Base-by-base conservation (phyloP, 2,888 invertebrate genomes). In the Heliothis peltigera region DNA sequence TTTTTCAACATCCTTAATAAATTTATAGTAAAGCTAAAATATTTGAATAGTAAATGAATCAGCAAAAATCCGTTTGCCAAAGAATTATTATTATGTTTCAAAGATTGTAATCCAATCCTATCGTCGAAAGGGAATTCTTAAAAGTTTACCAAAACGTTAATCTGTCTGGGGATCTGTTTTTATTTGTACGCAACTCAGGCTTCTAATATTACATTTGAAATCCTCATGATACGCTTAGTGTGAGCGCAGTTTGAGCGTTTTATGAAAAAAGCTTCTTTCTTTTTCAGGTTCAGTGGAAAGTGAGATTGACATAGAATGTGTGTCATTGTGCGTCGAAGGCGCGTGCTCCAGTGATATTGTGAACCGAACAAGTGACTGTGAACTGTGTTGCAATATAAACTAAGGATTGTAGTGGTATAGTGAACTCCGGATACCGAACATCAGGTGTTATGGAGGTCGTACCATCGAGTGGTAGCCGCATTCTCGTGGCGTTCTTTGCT, bases 401-500 rank as follows among this genome's bases (percentile, higher is more conserved):
- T 72, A 60, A 62, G 76, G 74, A 52, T 59, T 64, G 57, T 48
- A 61, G 77, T 77, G 64, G 18, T 60, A 67, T 67, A 51, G 60
- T 75, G 84, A 77, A 81, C 71, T 70, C 81, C 81, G 77, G 84
- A 77, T 76, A 81, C 75, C 83, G 84, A 75, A 84, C 85, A 87
- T 83, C 87, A 84, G 77, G 88, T 87, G 91, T 87, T 73, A 93
- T 94, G 94, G 92, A 91, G 93, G 85, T 91, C 83, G 83, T 88
- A 72, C 91, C 89, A 73, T 85, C 90, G 49, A 85, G 86, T 58
- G 90, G 91, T 72, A 91, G 92, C 90, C 94, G 92, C 90, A 89
- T 93, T 81, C 87, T 92, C 71, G 93, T 94, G 91, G 94, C 92
- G 53, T 93, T 94, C 85, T 90, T 94, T 80, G 91, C 92, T 75